phyloP scores from a whole-genome alignment of 1,140 invertebrate genomes.

The Neodiprion lecontei region DNA sequence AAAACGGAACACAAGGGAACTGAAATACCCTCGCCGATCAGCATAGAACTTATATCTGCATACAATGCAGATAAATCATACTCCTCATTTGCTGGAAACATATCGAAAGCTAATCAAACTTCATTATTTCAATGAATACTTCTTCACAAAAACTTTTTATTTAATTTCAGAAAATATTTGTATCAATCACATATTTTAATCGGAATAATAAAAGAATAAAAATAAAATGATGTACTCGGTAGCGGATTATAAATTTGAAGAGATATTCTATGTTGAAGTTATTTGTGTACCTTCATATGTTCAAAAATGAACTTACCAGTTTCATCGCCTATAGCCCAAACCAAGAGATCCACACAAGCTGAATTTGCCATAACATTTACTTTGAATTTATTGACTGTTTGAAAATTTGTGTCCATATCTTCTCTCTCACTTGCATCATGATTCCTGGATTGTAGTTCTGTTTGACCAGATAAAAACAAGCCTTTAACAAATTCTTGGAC shows the following conservation, averaged over 20 bases:
- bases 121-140: slow-evolving; percentile 22
- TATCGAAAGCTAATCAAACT: slow-evolving; percentile 33
- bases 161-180: neutral
- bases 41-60: slow-evolving; percentile 72
- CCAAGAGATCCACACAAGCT: slow-evolving; percentile 94
- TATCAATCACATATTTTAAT: slow-evolving; percentile 18
- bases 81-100: slow-evolving; percentile 76
- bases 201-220: slow-evolving; percentile 1
- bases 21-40: slow-evolving; percentile 71
- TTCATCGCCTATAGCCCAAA: slow-evolving; percentile 97
- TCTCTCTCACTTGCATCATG: slow-evolving; percentile 84
- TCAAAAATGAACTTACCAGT: slow-evolving; percentile 72
- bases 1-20: slow-evolving; percentile 41
- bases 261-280: neutral
- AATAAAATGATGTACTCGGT: neutral
- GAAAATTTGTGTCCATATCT: slow-evolving; percentile 78
- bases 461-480: slow-evolving; percentile 91
- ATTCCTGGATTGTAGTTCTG: slow-evolving; percentile 84
- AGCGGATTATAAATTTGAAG: neutral
- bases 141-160: slow-evolving; percentile 20
- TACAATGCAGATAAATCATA: slow-evolving; percentile 78
- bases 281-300: neutral
- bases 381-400: slow-evolving; percentile 89
- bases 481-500: slow-evolving; percentile 89
- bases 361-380: slow-evolving; percentile 97